These are phyloP conservation scores for Cryptoprocta ferox DNA, from an alignment of 2,797 vertebrate genomes.

Conservation along the genomic window DNA sequence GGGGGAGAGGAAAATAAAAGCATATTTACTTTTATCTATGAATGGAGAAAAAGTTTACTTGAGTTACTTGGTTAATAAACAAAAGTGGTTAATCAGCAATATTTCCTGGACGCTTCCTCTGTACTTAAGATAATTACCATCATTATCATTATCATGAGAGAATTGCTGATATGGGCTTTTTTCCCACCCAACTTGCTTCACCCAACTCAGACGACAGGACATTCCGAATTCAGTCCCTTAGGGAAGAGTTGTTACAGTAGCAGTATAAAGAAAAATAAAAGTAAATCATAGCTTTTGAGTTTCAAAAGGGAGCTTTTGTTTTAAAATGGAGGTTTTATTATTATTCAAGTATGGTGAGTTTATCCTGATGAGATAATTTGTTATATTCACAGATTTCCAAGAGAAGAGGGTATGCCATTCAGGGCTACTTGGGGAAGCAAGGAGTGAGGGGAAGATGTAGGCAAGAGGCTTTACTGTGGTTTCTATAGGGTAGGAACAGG, in stretches of 20 bases:
- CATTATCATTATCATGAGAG: not conserved
- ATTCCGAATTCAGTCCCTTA: not conserved
- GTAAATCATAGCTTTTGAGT: not conserved
- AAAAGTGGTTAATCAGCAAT: not conserved
- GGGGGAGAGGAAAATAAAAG: not conserved
- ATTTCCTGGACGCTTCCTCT: not conserved
- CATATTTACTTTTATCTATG: not conserved
- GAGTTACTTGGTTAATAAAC: not conserved
- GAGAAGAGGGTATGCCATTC: not conserved
- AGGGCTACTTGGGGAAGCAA: not conserved
- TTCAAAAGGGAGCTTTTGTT: not conserved
- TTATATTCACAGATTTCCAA: not conserved
- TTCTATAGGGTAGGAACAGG: not conserved
- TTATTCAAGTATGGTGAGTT: not conserved
- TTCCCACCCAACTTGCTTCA: not conserved
- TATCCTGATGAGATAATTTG: not conserved
- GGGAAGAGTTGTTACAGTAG: not conserved
- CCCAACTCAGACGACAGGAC: not conserved
- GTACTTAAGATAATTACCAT: not conserved
- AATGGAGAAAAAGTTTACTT: not conserved
- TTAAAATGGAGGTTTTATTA: not conserved
- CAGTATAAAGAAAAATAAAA: not conserved
- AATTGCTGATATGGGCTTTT: not conserved
- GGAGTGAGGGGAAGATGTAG: not conserved
- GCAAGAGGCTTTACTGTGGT: not conserved